A percentile compares a stretch with the other conserved stretches of the same genome.
phyloP scores from a whole-genome alignment of 2,888 invertebrate genomes.

The Apamea sordens region DNA sequence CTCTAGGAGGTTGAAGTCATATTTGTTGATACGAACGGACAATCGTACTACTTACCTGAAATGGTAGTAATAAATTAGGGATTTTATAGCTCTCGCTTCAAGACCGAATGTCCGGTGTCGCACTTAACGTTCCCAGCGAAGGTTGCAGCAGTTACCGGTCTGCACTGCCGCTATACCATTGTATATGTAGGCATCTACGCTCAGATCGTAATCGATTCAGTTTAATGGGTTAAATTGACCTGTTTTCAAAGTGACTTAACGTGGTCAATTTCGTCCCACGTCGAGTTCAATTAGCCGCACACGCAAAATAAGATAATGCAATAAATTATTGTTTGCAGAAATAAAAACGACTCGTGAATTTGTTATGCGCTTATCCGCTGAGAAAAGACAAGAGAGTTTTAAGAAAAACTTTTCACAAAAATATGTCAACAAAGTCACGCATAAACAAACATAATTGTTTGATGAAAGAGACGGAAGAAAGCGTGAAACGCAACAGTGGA shows the following conservation, averaged over 20 bases:
- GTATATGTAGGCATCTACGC: conserved; percentile 61
- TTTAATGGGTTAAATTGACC: conserved; percentile 73
- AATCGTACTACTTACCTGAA: conserved; percentile 77
- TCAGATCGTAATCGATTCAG: conserved; percentile 73
- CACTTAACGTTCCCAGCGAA: conserved; percentile 66
- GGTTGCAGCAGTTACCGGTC: conserved; percentile 71
- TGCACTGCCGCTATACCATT: conserved; percentile 69
- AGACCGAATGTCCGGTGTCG: conserved; percentile 73
- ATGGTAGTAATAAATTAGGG: conserved; percentile 73
- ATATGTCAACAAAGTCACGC: conserved; percentile 36
- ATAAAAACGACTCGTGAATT: background rate
- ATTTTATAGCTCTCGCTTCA: conserved; percentile 71
- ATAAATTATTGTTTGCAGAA: conserved; percentile 9
- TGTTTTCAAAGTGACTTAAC: conserved; percentile 70
- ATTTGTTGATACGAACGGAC: conserved; percentile 72
- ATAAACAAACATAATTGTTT: conserved; percentile 53
- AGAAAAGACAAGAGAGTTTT: background rate
- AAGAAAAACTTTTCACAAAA: background rate
- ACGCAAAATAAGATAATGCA: conserved; percentile 57
- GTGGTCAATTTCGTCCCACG: conserved; percentile 70
- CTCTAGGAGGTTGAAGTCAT: conserved; percentile 69
- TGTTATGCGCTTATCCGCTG: background rate
- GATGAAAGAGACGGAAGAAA: conserved; percentile 67
- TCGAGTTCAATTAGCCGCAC: conserved; percentile 56
- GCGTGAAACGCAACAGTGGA: conserved; percentile 64